Evolutionary conservation across 2,888 invertebrate genomes (phyloP), one percentile per base, ranked within the genome.

Genomic region (Troides helena): DNA sequence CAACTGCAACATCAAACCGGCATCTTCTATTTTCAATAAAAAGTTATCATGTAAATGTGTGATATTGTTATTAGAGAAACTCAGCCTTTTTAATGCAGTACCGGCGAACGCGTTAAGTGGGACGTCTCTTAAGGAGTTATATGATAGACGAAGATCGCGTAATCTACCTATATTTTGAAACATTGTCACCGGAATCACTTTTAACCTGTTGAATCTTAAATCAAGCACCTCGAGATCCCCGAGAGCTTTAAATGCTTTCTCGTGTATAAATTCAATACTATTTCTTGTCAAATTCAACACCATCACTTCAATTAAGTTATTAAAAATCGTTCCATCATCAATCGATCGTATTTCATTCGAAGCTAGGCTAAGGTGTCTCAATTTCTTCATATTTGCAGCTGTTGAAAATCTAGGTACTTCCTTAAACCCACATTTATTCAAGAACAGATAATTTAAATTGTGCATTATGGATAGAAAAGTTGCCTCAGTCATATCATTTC

Each of bases 401-500:
- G 18, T 21, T 56, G 60, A 21, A 57, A 69, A 61, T 36, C 30
- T 56, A 1, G 69, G 69, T 18, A 69, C 23, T n/a, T 64, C 61
- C 50, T 25, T 65, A 14, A 69, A 43, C 7, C 23, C 21, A 56
- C 69, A 65, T n/a, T 65, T 30, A 17, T 43, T 56, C 61, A 69
- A 46, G 25, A 21, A 57, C 57, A 69, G 17, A 66, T 43, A 75
- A 39, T 0, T 75, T 67, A 30, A 59, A 62, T 61, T 75, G 71
- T 17, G 70, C 65, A 68, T 70, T 59, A 65, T 74, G 36, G 73
- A 68, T 23, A 71, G 71, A 12, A 66, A 77, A 3, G 76, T 72
- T 14, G 77, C 66, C 46, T 61, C 74, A 14, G 69, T 70, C 76
- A 82, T 77, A 30, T 80, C 74, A 65, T 82, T 82, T 69, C 77